Conservation (phyloP, 2,797 vertebrate species). For the Poecilia velifera region DNA sequence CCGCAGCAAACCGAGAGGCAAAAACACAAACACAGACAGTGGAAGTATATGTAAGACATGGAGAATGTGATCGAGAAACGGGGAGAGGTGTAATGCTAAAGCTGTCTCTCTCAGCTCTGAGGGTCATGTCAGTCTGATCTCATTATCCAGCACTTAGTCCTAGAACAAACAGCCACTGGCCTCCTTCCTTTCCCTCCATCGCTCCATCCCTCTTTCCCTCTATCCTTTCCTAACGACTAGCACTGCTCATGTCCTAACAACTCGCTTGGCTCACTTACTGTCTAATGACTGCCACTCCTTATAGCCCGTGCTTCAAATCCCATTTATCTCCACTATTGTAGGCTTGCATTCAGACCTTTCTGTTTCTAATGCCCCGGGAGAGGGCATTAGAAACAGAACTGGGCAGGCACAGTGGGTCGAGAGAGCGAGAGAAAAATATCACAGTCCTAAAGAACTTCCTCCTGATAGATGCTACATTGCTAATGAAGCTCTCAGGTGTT, state of each 20-base stretch:
- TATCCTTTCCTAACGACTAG: conserved; percentile 77
- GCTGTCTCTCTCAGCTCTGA: conserved; percentile 79
- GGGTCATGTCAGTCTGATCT: conserved; percentile 82
- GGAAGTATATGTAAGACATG: conserved; percentile 63
- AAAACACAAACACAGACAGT: conserved; percentile 40
- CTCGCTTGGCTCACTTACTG: conserved; percentile 82
- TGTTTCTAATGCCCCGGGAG: conserved; percentile 72
- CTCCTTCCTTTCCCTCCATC: conserved; percentile 71
- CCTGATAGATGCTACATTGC: conserved; percentile 49
- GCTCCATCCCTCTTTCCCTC: conserved; percentile 68
- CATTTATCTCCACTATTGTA: conserved; percentile 81
- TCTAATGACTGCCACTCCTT: conserved; percentile 82
- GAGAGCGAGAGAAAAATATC: conserved; percentile 40
- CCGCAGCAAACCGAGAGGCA: conserved; percentile 31
- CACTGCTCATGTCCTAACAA: conserved; percentile 81
- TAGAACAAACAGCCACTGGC: conserved; percentile 82
- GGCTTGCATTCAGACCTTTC: conserved; percentile 76
- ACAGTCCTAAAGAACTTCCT: conserved; percentile 52
- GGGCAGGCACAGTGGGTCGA: conserved; percentile 37
- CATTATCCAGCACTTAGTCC: conserved; percentile 84
- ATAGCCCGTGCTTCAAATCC: conserved; percentile 79
- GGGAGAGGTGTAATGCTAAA: conserved; percentile 74
- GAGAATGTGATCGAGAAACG: conserved; percentile 60
- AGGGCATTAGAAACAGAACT: conserved; percentile 36
- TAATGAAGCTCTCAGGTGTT: conserved; percentile 64